Base-by-base conservation (phyloP, 2,113 vertebrate species). In the Camelus dromedarius region DNA sequence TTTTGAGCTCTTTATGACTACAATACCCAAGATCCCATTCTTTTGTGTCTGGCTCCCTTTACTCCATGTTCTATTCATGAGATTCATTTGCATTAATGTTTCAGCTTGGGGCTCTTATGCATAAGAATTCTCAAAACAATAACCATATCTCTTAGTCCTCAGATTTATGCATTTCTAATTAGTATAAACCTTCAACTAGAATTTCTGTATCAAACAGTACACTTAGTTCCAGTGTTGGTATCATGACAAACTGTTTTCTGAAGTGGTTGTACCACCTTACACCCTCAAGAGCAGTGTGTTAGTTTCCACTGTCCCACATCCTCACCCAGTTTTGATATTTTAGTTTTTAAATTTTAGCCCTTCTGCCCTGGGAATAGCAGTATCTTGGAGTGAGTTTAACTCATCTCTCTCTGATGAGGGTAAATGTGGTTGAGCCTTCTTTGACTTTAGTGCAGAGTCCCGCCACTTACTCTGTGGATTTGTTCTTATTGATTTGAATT, bases 71-170 rank as follows among this genome's bases (percentile, higher is more conserved):
- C n/a, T 76, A 81, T 48, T 48, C 32, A 69, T 66, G 42, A 69
- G 12, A 56, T 62, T 79, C 42, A 38, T 80, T 93, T 97, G 93
- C 56, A 87, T 79, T 69, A 56, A 5, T 46, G 24, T 92, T 92
- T 91, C 42, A 48, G 30, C 16, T 76, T 93, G 35, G 15, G 12
- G 3, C 4, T 35, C 35, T 35, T 35, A 35, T 35, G 35, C 35
- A 35, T 35, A 35, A 35, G 35, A 35, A 35, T 35, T 35, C 35
- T 35, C 35, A 35, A 35, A 35, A 35, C 35, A 35, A 35, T 35
- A 35, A 35, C 35, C 35, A 35, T 35, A 35, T 35, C 3, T 69
- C 15, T 92, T 86, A 5, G 11, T 46, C 32, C 52, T 62, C 24
- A 19, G 3, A 42, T 18, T 58, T 66, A 56, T 30, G 9, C 19